Evolutionary conservation across 2,888 invertebrate species (phyloP).

Genomic region (Nysson spinosus): DNA sequence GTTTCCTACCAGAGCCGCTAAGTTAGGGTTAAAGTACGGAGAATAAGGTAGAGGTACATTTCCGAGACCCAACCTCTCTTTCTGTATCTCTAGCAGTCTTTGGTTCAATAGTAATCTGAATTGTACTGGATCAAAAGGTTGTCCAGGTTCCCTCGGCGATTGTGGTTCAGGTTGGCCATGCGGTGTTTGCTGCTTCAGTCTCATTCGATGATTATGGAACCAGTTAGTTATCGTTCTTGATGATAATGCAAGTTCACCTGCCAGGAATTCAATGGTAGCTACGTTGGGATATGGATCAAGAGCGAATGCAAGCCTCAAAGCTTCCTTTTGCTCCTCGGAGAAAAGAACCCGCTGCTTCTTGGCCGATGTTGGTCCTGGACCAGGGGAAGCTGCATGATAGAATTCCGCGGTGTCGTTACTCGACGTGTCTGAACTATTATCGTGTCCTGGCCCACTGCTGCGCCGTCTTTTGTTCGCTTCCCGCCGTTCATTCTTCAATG

Average conservation of each 20-base stretch:
- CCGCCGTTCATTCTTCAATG: slow-evolving; percentile 92
- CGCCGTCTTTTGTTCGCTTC: slow-evolving; percentile 94
- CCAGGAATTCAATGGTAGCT: slow-evolving; percentile 96
- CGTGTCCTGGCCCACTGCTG: slow-evolving; percentile 89
- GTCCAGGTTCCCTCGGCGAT: slow-evolving; percentile 86
- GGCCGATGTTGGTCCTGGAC: slow-evolving; percentile 90
- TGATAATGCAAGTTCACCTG: slow-evolving; percentile 92
- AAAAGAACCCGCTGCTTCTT: slow-evolving; percentile 97
- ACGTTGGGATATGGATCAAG: slow-evolving; percentile 98
- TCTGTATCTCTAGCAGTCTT: slow-evolving; percentile 91
- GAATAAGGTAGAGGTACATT: slow-evolving; percentile 88
- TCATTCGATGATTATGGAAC: slow-evolving; percentile 99
- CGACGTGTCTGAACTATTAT: slow-evolving; percentile 92
- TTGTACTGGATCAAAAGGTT: slow-evolving; percentile 94
- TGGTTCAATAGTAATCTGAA: slow-evolving; percentile 93
- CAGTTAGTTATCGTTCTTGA: slow-evolving; percentile 99
- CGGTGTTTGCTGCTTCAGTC: slow-evolving; percentile 94
- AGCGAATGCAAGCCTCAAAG: slow-evolving; percentile 94
- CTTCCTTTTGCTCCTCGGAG: slow-evolving; percentile 99
- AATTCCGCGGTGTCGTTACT: slow-evolving; percentile 94
- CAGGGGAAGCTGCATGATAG: slow-evolving; percentile 88
- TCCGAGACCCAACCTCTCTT: slow-evolving; percentile 88
- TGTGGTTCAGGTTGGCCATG: slow-evolving; percentile 87
- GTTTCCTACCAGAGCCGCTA: slow-evolving; percentile 87
- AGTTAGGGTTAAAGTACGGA: slow-evolving; percentile 87